Evolutionary conservation across 1,140 invertebrate genomes (phyloP).

Genomic region (Zaprionus inermis): DNA sequence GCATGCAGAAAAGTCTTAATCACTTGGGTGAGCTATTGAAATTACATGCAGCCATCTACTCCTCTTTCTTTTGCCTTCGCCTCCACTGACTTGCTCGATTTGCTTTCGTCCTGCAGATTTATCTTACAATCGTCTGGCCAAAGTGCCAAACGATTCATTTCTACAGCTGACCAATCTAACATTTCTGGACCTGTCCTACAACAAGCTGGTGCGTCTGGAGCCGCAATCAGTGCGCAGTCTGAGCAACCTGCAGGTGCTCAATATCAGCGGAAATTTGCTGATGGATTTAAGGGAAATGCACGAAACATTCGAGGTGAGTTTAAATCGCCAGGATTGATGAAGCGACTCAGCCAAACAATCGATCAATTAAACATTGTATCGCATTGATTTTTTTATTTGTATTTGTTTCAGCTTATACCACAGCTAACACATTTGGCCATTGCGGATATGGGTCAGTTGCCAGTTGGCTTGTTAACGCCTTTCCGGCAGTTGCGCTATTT

Average conservation of each 20-base stretch:
- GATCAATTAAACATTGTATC: not conserved
- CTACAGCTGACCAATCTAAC: slow-evolving; percentile 87
- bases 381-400: not conserved
- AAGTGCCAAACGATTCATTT: slow-evolving; percentile 89
- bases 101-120: slow-evolving; percentile 83
- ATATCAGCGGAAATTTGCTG: slow-evolving; percentile 88
- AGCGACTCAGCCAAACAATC: not conserved
- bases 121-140: slow-evolving; percentile 89
- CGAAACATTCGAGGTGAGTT: slow-evolving; percentile 83
- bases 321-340: not conserved
- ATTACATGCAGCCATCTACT: not conserved
- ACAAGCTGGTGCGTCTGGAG: slow-evolving; percentile 89
- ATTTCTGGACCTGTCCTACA: slow-evolving; percentile 89
- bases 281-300: slow-evolving; percentile 83
- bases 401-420: slow-evolving; percentile 83
- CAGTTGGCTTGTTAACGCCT: slow-evolving; percentile 85
- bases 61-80: slow-evolving; percentile 1
- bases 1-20: slow-evolving; percentile 86
- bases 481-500: slow-evolving; percentile 85
- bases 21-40: slow-evolving; percentile 72
- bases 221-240: slow-evolving; percentile 86
- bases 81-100: not conserved
- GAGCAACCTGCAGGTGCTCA: slow-evolving; percentile 85
- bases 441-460: slow-evolving; percentile 85
- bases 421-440: slow-evolving; percentile 85